phyloP scores from a whole-genome alignment of 2,888 invertebrate species.

The Allolobophora icterica region DNA sequence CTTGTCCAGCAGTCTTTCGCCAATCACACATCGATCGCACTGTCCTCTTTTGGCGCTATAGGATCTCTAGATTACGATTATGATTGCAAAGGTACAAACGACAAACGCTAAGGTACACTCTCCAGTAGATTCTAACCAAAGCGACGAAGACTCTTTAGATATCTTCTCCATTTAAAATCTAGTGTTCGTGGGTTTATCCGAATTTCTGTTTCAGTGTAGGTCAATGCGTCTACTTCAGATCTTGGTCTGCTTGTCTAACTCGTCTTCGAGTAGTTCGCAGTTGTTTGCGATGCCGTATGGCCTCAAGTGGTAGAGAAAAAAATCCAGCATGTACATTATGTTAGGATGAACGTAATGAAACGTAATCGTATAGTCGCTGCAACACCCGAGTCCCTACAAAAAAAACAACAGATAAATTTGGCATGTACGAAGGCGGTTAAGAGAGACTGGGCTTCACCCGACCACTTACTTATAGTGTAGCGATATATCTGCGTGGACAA shows the following conservation, averaged over 20 bases:
- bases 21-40: no score
- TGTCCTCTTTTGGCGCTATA: no score
- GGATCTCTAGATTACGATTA: no score
- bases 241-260: neutral
- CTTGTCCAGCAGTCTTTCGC: neutral
- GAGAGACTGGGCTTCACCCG: no score
- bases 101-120: no score
- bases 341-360: constrained; percentile 92
- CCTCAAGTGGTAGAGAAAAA: constrained; percentile 88
- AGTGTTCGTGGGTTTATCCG: neutral
- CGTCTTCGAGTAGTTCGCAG: neutral
- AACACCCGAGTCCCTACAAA: constrained; percentile 49
- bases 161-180: no score
- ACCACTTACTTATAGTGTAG: no score
- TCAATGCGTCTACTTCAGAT: neutral
- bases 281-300: neutral
- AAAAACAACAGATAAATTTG: neutral
- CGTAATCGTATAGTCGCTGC: constrained; percentile 69
- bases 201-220: neutral
- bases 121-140: no score
- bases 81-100: no score
- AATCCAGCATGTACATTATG: constrained; percentile 92
- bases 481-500: no score
- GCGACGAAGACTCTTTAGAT: no score
- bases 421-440: no score